A percentile compares a stretch with the other conserved stretches of the same genome.
phyloP scores from a whole-genome alignment of 2,888 invertebrate species.

The Orchesellides sinensis region DNA sequence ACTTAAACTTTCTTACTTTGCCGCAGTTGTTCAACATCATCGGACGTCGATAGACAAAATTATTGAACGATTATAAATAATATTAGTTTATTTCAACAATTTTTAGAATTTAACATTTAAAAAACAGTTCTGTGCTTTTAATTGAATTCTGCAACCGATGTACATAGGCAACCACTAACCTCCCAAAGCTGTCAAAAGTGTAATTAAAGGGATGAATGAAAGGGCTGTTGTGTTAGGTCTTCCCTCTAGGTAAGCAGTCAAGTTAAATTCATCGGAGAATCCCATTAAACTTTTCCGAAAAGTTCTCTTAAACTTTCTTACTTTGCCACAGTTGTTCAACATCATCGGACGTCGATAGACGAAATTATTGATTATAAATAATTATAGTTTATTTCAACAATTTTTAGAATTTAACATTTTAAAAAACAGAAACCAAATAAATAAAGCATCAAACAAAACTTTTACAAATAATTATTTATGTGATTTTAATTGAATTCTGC shows the following conservation, averaged over 20 bases:
- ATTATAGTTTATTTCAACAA: not conserved
- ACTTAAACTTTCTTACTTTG: slow-evolving; percentile 25
- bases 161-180: not conserved
- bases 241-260: slow-evolving; percentile 26
- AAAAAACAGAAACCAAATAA: not conserved
- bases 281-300: no score
- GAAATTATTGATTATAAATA: not conserved
- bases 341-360: slow-evolving; percentile 18
- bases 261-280: no score
- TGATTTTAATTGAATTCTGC: not conserved
- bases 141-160: not conserved
- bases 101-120: not conserved
- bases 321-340: slow-evolving; percentile 21
- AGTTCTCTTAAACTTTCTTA: slow-evolving; percentile 37
- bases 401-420: not conserved
- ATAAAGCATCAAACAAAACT: not conserved
- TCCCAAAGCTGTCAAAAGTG: slow-evolving; percentile 12
- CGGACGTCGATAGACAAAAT: slow-evolving; percentile 4
- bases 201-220: slow-evolving; percentile 47
- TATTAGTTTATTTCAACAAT: not conserved
- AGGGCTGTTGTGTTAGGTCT: slow-evolving; percentile 12
- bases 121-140: not conserved
- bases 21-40: slow-evolving; percentile 31
- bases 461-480: not conserved
- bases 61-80: not conserved